Percentiles rank a stretch among this genome's conserved stretches.
phyloP scores from a whole-genome alignment of 1,140 invertebrate species.

The Daktulosphaira vitifoliae region DNA sequence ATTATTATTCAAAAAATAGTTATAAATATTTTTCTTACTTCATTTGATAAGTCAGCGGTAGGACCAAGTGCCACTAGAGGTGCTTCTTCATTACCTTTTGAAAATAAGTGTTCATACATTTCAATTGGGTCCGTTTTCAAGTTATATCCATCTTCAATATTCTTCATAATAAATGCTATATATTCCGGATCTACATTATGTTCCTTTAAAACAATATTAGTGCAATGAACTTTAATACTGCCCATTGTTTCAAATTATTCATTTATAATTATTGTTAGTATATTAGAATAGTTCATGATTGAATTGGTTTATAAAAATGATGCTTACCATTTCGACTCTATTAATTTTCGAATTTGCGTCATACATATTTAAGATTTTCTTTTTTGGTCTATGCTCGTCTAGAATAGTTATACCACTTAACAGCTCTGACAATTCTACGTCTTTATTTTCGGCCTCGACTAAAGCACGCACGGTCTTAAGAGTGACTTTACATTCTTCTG shows the following conservation, averaged over 20 bases:
- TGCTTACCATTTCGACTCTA: neutral
- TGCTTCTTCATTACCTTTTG: slow-evolving; percentile 4
- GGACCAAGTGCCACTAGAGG: slow-evolving; percentile 4
- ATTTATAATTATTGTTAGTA: too few relatives aligned
- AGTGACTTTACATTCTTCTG: slow-evolving; percentile 17
- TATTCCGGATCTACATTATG: neutral
- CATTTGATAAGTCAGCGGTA: neutral
- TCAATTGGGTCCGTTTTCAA: slow-evolving; percentile 12
- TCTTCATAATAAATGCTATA: slow-evolving; percentile 17
- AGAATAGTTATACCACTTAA: slow-evolving; percentile 1
- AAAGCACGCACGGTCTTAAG: slow-evolving; percentile 1
- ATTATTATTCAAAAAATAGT: too few relatives aligned
- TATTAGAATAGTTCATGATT: too few relatives aligned
- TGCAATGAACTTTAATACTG: neutral
- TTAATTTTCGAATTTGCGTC: neutral
- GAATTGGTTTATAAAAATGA: too few relatives aligned
- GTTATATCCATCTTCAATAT: slow-evolving; percentile 5
- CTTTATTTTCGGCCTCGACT: slow-evolving; percentile 18
- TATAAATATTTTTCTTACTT: too few relatives aligned
- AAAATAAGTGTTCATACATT: slow-evolving; percentile 21
- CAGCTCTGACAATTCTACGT: slow-evolving; percentile 4
- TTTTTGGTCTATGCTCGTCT: slow-evolving; percentile 10
- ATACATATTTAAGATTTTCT: slow-evolving; percentile 22
- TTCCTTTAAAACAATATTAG: neutral
- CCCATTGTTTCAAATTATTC: too few relatives aligned